Evolutionary conservation across 2,113 vertebrate genomes (phyloP), one percentile per base, ranked within the genome.

Genomic region (Equus quagga): DNA sequence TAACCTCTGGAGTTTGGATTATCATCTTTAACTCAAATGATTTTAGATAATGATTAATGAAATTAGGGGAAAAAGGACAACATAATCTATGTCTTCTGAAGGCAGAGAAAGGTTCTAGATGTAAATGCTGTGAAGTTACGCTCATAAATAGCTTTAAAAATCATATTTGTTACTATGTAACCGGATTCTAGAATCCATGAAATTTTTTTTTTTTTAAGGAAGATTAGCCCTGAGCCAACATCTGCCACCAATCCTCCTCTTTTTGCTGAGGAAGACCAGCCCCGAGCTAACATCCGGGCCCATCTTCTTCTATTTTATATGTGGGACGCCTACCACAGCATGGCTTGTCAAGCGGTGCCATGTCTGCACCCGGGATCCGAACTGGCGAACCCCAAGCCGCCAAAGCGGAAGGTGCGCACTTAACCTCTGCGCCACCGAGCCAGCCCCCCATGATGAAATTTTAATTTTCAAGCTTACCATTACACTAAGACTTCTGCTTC

Each of bases 41-140:
- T 83, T 90, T 93, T 64, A 94, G 58, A 94, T 79, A 60, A 78
- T 54, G 56, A 65, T 18, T 67, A 58, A 73, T 44, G 41, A 96
- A 83, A 36, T 23, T 67, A 28, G 28, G 4, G 15, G 6, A 0
- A 15, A 41, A 67, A 62, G 75, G 36, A 23, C 24, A 70, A 69
- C 28, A 92, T 75, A 86, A 56, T 69, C 6, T 31, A 78, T 23
- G 36, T 70, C 49, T 85, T 24, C 58, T 60, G 11, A 94, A 91
- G 82, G 28, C 54, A 83, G 14, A 76, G 58, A 51, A 83, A 75
- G 24, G 23, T 26, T 80, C 23, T 92, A 91, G 67, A 79, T 76
- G 33, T 94, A 67, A n/a, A 83, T n/a, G 36, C 33, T 58, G 69
- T 58, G 11, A 89, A 54, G 31, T 51, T 92, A 89, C 19, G 51